A percentile compares a stretch with the other conserved stretches of the same genome.
phyloP scores from a whole-genome alignment of 2,113 vertebrate genomes.

The Boleophthalmus pectinirostris region DNA sequence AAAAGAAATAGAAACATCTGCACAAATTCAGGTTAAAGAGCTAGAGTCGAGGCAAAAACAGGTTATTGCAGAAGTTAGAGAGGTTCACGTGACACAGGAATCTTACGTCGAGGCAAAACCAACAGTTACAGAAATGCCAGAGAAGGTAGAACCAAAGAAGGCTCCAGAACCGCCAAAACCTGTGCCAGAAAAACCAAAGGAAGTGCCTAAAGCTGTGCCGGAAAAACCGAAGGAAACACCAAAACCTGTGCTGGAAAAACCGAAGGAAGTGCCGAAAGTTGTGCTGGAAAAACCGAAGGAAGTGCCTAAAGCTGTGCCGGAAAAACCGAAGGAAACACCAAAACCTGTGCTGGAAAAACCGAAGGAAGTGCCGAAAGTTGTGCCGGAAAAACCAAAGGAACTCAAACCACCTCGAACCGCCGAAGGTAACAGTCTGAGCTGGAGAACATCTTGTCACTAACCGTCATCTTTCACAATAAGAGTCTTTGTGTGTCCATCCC shows the following conservation, averaged over 20 bases:
- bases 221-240: background rate
- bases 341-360: background rate
- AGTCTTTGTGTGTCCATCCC: background rate
- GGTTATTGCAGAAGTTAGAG: background rate
- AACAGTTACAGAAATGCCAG: background rate
- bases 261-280: background rate
- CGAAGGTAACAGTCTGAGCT: background rate
- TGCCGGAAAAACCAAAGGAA: background rate
- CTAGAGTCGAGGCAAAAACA: background rate
- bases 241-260: background rate
- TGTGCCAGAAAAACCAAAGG: background rate
- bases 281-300: background rate
- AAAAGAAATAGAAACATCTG: background rate
- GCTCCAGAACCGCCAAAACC: background rate
- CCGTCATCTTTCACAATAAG: background rate
- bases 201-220: background rate
- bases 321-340: too few relatives aligned
- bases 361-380: background rate
- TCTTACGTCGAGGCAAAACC: background rate
- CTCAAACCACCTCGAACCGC: background rate
- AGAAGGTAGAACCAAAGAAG: background rate
- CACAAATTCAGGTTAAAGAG: background rate
- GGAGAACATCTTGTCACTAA: conserved; percentile 1
- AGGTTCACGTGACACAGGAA: background rate
- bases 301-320: too few relatives aligned